Conservation (phyloP, 2,113 vertebrate species). For the Pituophis catenifer region DNA sequence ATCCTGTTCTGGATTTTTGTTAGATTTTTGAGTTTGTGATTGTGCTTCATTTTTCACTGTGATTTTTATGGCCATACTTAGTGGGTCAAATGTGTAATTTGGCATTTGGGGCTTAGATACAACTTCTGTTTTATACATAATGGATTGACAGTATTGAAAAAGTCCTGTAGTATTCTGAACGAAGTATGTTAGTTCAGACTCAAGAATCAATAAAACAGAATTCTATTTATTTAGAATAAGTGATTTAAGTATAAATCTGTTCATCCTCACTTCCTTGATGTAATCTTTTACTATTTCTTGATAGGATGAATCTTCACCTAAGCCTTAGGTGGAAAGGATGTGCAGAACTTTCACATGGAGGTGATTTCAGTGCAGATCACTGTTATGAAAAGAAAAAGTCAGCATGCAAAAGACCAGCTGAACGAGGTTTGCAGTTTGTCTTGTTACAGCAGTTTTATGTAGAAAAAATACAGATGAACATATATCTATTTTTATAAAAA, state of each 20-base stretch:
- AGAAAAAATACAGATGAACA: neutral
- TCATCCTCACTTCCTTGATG: neutral
- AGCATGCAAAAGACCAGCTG: conserved; percentile 29
- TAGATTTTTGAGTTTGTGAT: neutral
- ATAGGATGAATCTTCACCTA: neutral
- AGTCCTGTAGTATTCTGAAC: no score
- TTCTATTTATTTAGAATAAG: neutral
- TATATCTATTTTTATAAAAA: neutral
- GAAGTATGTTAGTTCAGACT: neutral
- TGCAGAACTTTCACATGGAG: neutral
- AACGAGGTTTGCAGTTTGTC: conserved; percentile 15
- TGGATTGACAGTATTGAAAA: neutral
- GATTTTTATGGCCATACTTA: neutral
- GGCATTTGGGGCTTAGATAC: neutral
- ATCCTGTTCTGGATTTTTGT: neutral
- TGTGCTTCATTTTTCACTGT: neutral
- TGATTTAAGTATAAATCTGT: neutral
- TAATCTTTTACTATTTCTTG: neutral
- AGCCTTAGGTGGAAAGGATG: neutral
- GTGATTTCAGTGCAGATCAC: neutral
- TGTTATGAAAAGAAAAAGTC: neutral
- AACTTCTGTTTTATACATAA: neutral
- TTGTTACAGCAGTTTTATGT: neutral
- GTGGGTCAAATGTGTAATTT: neutral
- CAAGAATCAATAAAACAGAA: neutral